A percentile compares a stretch with the other conserved stretches of the same genome.
These are phyloP conservation scores for Oscheius sp. DNA, from an alignment of 2,888 invertebrate genomes.

Conservation along the genomic window DNA sequence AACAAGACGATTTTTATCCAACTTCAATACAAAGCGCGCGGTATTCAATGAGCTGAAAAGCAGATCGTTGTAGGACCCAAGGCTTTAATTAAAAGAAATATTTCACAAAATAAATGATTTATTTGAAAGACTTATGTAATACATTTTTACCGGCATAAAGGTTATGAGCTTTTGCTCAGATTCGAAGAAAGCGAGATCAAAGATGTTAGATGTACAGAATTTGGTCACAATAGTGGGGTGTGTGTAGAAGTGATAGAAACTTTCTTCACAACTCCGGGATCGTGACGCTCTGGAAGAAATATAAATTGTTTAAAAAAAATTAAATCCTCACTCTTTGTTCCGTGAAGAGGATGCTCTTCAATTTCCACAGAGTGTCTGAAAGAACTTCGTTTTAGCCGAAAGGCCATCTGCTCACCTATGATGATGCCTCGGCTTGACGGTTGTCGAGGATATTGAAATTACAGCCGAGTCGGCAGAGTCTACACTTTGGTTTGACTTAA, in stretches of 20 bases:
- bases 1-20: no score
- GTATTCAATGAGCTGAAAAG: no score
- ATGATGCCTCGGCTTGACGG: not conserved
- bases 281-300: slow-evolving; percentile 22
- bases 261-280: slow-evolving; percentile 18
- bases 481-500: slow-evolving; percentile 16
- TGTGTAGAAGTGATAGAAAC: slow-evolving; percentile 20
- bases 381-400: no score
- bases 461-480: slow-evolving; percentile 23
- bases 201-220: not conserved
- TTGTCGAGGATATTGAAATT: slow-evolving; percentile 1
- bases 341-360: slow-evolving; percentile 6
- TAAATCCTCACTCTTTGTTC: not conserved
- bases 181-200: slow-evolving; percentile 13
- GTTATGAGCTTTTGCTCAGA: not conserved
- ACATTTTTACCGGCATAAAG: slow-evolving; percentile 1
- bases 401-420: not conserved
- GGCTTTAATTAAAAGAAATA: no score
- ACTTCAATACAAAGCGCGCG: no score
- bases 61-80: no score
- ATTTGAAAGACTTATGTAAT: slow-evolving; percentile 3
- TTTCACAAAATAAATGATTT: not conserved
- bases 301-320: not conserved
- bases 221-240: not conserved
- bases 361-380: slow-evolving; percentile 13